A percentile compares a stretch with the other conserved stretches of the same genome.
Evolutionary conservation across 1,140 invertebrate species (phyloP).

Genomic region (Aphidius ervi): DNA sequence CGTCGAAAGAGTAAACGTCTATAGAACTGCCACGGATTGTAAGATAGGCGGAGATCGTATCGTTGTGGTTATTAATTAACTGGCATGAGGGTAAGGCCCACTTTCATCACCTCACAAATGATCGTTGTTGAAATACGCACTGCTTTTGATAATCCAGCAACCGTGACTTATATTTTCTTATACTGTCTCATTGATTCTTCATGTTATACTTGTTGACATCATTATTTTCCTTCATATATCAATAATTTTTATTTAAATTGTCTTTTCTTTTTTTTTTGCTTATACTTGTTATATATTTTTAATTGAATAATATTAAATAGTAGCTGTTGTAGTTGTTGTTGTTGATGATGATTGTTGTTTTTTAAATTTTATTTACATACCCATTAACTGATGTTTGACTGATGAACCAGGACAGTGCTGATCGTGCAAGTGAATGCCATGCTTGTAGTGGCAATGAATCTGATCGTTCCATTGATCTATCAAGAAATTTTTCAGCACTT

Average conservation of each 20-base stretch:
- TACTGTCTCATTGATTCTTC: too few relatives aligned
- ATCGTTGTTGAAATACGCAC: constrained; percentile 24
- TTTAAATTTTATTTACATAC: constrained; percentile 48
- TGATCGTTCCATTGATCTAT: constrained; percentile 60
- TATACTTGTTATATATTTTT: too few relatives aligned
- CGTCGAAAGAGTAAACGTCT: background rate
- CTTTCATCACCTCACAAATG: constrained; percentile 50
- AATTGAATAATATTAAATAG: background rate
- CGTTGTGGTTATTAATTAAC: constrained; percentile 53
- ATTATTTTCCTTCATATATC: too few relatives aligned
- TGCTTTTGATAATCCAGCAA: too few relatives aligned
- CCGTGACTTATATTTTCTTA: too few relatives aligned
- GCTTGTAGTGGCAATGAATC: constrained; percentile 64
- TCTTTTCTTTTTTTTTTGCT: too few relatives aligned
- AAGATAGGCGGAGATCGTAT: constrained; percentile 51
- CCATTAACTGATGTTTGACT: constrained; percentile 72
- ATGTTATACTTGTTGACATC: too few relatives aligned
- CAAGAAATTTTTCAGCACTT: constrained; percentile 62
- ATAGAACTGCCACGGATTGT: constrained; percentile 27
- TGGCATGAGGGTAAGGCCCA: constrained; percentile 48
- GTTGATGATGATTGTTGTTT: background rate
- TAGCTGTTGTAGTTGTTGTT: background rate
- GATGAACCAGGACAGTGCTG: constrained; percentile 65
- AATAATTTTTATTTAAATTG: too few relatives aligned
- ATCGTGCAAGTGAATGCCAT: constrained; percentile 61